Evolutionary conservation across 2,797 vertebrate species (phyloP), one percentile per base, ranked within the genome.

Genomic region (Dendrocincla tyrannina): DNA sequence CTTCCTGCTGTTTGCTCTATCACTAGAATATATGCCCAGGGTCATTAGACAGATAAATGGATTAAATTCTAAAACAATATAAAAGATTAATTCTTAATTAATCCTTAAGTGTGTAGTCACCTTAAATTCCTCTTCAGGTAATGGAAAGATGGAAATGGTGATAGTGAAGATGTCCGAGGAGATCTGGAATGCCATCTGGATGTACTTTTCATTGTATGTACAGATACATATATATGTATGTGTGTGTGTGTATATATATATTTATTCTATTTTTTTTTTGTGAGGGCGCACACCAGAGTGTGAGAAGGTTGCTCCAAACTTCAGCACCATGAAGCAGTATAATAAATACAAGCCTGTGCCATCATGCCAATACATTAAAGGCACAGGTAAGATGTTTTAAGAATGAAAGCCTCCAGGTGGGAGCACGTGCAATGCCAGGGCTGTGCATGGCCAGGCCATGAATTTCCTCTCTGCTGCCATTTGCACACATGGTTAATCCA

Each of bases 401-500:
- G 80, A 62, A 53, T 11, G 11, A 11, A 52, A 88, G 33, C 47
- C 41, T 72, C 44, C 44, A 35, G 75, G 41, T 81, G 73, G 42
- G 68, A 14, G 58, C 19, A 7, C 27, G 13, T 1, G 0, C 53
- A 11, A 28, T 17, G 52, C 32, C 53, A 19, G 24, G 10, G 68
- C 11, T 5, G 11, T 23, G 14, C 20, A 9, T 3, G 59, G 50
- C 25, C 30, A 32, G 59, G 60, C 24, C 10, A 6, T 1, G 30
- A 27, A 11, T 7, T 44, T 42, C 3, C 44, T 52, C 2, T 0
- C n/a, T 79, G 82, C 37, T 55, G 64, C 60, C 23, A 4, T 25
- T 77, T 37, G 28, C 2, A 1, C 14, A 1, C 0, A 9, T 32
- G 30, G 20, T 30, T 72, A 24, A 63, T 39, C 16, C 39, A 25